Evolutionary conservation across 2,797 vertebrate genomes (phyloP).

Genomic region (Typhlichthys subterraneus): DNA sequence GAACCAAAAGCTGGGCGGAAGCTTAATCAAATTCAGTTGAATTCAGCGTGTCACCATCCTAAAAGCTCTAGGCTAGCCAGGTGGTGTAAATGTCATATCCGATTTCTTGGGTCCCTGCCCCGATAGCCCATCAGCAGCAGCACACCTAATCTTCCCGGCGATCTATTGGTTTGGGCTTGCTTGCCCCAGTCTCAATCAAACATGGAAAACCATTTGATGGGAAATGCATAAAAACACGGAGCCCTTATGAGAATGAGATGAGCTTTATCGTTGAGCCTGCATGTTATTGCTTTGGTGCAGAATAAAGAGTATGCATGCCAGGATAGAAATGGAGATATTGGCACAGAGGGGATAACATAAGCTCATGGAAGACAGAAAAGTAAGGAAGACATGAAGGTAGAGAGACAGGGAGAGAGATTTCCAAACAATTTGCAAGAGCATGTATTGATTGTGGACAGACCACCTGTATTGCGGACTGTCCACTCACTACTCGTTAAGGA

Average conservation of each 20-base stretch:
- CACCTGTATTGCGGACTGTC: conserved; percentile 33
- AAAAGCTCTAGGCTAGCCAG: conserved; percentile 42
- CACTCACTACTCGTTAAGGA: conserved; percentile 10
- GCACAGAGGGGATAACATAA: conserved; percentile 4
- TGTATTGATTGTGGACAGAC: conserved; percentile 7
- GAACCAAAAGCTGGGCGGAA: no score
- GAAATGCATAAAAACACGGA: conserved; percentile 43
- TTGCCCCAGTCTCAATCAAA: conserved; percentile 59
- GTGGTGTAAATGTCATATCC: conserved; percentile 56
- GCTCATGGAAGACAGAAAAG: conserved; percentile 19
- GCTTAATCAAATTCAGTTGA: no score
- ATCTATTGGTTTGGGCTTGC: conserved; percentile 37
- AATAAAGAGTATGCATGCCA: background rate
- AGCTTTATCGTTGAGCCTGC: conserved; percentile 24
- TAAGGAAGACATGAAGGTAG: conserved; percentile 8
- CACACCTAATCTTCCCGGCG: conserved; percentile 57
- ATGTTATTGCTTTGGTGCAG: conserved; percentile 29
- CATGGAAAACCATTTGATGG: conserved; percentile 37
- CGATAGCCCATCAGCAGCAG: conserved; percentile 50
- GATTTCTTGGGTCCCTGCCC: conserved; percentile 47
- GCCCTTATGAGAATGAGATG: conserved; percentile 32
- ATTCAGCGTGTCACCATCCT: conserved; percentile 27
- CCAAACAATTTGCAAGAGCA: background rate
- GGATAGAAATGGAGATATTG: conserved; percentile 1
- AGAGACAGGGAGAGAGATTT: conserved; percentile 11